Conservation (phyloP, 2,797 vertebrate species). For the Squalus acanthias region DNA sequence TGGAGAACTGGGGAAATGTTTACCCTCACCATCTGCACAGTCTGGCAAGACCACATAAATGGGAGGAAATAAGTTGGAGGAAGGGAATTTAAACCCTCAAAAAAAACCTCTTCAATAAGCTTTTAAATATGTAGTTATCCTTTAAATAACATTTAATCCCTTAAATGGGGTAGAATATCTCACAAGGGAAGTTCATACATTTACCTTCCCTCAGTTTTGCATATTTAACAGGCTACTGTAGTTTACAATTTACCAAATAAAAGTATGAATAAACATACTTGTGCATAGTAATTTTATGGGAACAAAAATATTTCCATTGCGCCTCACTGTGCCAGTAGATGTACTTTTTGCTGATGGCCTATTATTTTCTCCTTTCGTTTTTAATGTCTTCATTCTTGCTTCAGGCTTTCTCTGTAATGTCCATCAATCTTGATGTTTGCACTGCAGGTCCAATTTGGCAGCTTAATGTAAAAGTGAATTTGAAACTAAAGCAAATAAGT, state of each 20-base stretch:
- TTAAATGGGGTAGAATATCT: neutral
- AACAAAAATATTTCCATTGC: neutral
- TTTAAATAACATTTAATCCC: neutral
- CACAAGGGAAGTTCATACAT: neutral
- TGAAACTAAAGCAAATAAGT: neutral
- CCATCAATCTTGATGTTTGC: neutral
- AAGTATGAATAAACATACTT: neutral
- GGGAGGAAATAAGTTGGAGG: neutral
- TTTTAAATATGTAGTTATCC: neutral
- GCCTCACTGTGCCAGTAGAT: neutral
- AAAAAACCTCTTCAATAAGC: neutral
- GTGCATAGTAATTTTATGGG: neutral
- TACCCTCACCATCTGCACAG: neutral
- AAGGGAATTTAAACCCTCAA: neutral
- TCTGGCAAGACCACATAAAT: neutral
- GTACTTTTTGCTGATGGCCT: neutral
- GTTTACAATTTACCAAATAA: neutral
- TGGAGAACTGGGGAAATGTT: neutral
- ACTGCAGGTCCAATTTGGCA: neutral
- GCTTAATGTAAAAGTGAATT: neutral
- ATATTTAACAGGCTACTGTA: neutral
- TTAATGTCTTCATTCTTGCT: neutral
- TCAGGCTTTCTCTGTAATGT: neutral
- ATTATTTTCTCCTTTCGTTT: neutral
- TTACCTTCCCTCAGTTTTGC: neutral